A percentile compares a stretch with the other conserved stretches of the same genome.
These are phyloP conservation scores for Chloropsis cyanopogon DNA, from an alignment of 2,113 vertebrate species.

Conservation along the genomic window DNA sequence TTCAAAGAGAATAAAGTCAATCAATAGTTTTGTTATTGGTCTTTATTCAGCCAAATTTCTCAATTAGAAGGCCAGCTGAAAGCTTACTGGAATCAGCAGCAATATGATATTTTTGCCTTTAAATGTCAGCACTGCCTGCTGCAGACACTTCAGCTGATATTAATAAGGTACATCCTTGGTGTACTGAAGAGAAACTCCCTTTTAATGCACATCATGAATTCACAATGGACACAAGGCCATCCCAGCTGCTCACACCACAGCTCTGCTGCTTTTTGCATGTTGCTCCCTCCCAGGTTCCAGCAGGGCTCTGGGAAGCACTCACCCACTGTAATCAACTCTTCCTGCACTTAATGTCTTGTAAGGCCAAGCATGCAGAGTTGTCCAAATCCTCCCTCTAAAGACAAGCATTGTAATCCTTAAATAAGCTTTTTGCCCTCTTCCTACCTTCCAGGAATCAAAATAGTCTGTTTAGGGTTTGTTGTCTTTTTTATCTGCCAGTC, in stretches of 20 bases:
- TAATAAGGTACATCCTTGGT: neutral
- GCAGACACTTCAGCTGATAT: neutral
- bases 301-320: neutral
- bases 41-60: neutral
- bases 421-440: neutral
- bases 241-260: neutral
- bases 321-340: neutral
- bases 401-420: neutral
- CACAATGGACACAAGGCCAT: neutral
- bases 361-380: neutral
- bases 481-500: neutral
- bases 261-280: fast-evolving
- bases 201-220: neutral
- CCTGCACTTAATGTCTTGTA: neutral
- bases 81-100: neutral
- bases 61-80: neutral
- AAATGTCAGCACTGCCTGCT: neutral
- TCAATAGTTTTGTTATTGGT: neutral
- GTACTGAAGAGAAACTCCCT: neutral
- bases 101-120: neutral
- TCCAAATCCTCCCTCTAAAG: neutral
- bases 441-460: neutral
- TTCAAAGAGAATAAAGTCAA: neutral
- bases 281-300: neutral
- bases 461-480: neutral